A percentile compares a stretch with the other conserved stretches of the same genome.
phyloP scores from a whole-genome alignment of 1,140 invertebrate species.

The Drosophila kepulauana region DNA sequence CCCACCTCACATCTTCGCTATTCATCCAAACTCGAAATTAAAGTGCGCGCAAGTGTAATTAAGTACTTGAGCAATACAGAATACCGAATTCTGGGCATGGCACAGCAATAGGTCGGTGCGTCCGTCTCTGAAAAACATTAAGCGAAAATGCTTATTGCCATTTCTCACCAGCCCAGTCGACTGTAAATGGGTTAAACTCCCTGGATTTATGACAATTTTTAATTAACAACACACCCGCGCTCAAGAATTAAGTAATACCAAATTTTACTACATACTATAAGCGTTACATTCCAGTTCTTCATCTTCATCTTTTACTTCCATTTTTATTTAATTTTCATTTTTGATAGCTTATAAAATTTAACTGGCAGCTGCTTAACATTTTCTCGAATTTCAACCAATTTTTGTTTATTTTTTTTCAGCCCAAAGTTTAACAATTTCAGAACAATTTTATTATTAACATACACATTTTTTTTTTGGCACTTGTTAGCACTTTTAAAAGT shows the following conservation, averaged over 20 bases:
- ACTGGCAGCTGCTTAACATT: conserved; percentile 10
- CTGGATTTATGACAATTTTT: conserved; percentile 80
- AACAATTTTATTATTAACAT: conserved; percentile 23
- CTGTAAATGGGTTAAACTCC: conserved; percentile 75
- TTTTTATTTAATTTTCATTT: conserved; percentile 14
- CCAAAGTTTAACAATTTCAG: conserved; percentile 26
- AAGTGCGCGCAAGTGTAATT: conserved; percentile 82
- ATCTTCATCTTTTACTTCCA: neutral
- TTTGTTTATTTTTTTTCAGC: neutral
- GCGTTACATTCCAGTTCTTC: neutral
- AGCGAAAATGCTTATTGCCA: conserved; percentile 58
- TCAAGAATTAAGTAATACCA: conserved; percentile 40
- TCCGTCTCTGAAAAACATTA: conserved; percentile 44
- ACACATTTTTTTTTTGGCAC: conserved; percentile 28
- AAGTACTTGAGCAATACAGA: conserved; percentile 71
- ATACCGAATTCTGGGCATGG: conserved; percentile 23
- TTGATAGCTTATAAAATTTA: conserved; percentile 33
- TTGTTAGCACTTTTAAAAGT: conserved; percentile 26
- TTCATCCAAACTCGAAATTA: conserved; percentile 68
- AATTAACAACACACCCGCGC: conserved; percentile 55
- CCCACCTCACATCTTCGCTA: conserved; percentile 15
- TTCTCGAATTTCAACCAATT: conserved; percentile 23
- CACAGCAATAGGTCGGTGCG: neutral
- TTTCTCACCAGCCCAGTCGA: conserved; percentile 65
- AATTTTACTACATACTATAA: conserved; percentile 47